Conservation (phyloP, 2,113 vertebrate species). For the Neotragus moschatus region DNA sequence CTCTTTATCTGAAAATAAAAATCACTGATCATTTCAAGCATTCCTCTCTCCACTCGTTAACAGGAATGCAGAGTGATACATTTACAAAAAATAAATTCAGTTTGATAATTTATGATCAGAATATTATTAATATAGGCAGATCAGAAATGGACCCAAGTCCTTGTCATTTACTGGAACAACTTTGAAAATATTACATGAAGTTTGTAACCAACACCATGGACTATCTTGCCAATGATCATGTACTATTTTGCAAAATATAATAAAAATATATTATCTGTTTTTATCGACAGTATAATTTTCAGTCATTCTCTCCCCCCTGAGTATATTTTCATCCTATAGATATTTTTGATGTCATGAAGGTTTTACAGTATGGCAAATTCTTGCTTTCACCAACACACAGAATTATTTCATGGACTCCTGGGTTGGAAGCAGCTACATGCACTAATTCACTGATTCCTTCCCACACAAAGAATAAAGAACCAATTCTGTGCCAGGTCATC, state of each 20-base stretch:
- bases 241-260: background rate
- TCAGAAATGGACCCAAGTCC: background rate
- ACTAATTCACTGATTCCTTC: background rate
- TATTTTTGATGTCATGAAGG: background rate
- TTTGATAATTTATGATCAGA: background rate
- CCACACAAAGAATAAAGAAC: background rate
- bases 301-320: background rate
- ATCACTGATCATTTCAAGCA: background rate
- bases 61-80: background rate
- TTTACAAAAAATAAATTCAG: background rate
- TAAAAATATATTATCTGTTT: constrained; percentile 7
- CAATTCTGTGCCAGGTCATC: background rate
- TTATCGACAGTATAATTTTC: background rate
- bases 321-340: background rate
- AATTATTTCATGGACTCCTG: background rate
- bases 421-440: background rate
- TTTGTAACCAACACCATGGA: background rate
- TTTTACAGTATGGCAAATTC: background rate
- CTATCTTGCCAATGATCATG: background rate
- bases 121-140: background rate
- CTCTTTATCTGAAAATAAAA: constrained; percentile 31
- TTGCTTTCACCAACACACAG: background rate
- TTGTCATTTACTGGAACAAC: background rate
- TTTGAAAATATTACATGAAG: background rate
- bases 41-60: background rate